A percentile compares a stretch with the other conserved stretches of the same genome.
Evolutionary conservation across 2,888 invertebrate species (phyloP).

Genomic region (Drosophila lutescens): DNA sequence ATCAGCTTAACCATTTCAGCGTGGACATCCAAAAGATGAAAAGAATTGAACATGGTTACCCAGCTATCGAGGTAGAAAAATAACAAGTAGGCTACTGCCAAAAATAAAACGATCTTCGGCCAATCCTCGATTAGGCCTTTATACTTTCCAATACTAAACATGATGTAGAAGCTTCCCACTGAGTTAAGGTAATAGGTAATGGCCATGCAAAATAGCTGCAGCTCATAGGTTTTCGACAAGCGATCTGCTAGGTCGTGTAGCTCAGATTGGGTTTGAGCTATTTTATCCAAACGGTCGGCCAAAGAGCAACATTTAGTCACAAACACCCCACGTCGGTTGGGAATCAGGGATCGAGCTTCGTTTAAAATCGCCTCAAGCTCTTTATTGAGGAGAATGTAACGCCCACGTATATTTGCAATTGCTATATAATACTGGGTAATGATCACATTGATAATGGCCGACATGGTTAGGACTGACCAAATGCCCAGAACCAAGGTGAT

Average conservation of each 20-base stretch:
- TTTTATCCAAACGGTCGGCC: constrained; percentile 54
- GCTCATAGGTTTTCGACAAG: constrained; percentile 31
- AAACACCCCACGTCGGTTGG: constrained; percentile 14
- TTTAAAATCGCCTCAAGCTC: constrained; percentile 42
- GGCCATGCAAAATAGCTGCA: constrained; percentile 39
- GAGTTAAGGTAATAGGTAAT: background rate
- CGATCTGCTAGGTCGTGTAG: constrained; percentile 25
- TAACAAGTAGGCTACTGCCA: background rate
- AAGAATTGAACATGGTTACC: constrained; percentile 24
- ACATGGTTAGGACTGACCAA: background rate
- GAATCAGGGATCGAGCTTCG: constrained; percentile 20
- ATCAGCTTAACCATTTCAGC: constrained; percentile 31
- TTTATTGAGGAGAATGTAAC: constrained; percentile 54
- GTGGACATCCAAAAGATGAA: constrained; percentile 38
- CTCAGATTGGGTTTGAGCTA: constrained; percentile 46
- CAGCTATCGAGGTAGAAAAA: constrained; percentile 42
- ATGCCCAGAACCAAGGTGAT: background rate
- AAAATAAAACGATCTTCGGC: constrained; percentile 4
- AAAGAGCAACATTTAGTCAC: constrained; percentile 37
- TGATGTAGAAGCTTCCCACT: constrained; percentile 14
- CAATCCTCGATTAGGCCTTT: constrained; percentile 2
- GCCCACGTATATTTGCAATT: constrained; percentile 45
- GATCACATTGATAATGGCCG: constrained; percentile 47
- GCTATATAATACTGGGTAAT: constrained; percentile 52
- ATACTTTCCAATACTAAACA: constrained; percentile 26